phyloP scores from a whole-genome alignment of 2,888 invertebrate species.

The Epirrhoe tristata region DNA sequence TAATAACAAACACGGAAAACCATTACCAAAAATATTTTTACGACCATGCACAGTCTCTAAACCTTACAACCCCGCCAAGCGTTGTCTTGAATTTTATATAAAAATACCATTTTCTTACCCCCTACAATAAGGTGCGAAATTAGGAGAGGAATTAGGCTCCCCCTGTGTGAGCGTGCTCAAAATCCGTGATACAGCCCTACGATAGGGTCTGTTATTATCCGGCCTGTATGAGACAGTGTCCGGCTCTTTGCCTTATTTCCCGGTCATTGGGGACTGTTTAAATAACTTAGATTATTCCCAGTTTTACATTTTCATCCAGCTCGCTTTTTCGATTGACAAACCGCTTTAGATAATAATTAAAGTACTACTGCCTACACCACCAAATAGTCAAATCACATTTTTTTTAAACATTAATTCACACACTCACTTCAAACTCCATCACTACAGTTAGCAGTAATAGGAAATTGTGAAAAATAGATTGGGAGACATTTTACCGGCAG shows the following conservation, averaged over 20 bases:
- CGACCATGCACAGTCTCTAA: constrained; percentile 48
- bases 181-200: constrained; percentile 64
- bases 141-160: constrained; percentile 82
- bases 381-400: too few species aligned
- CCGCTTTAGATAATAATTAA: too few species aligned
- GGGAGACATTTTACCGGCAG: neutral
- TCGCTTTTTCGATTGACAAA: too few species aligned
- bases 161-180: constrained; percentile 71
- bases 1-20: constrained; percentile 24
- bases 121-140: constrained; percentile 83
- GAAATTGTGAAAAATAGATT: neutral
- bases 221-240: neutral
- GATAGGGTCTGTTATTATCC: constrained; percentile 43
- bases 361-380: too few species aligned
- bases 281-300: too few species aligned
- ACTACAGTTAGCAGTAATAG: too few species aligned
- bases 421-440: too few species aligned
- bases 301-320: too few species aligned
- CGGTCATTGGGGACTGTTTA: neutral
- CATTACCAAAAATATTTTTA: constrained; percentile 39
- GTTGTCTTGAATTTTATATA: constrained; percentile 61
- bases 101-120: constrained; percentile 75
- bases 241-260: neutral
- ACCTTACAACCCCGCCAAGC: constrained; percentile 48
- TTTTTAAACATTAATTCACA: too few species aligned